Conservation (phyloP, 2,113 vertebrate species). For the Cynocephalus volans region DNA sequence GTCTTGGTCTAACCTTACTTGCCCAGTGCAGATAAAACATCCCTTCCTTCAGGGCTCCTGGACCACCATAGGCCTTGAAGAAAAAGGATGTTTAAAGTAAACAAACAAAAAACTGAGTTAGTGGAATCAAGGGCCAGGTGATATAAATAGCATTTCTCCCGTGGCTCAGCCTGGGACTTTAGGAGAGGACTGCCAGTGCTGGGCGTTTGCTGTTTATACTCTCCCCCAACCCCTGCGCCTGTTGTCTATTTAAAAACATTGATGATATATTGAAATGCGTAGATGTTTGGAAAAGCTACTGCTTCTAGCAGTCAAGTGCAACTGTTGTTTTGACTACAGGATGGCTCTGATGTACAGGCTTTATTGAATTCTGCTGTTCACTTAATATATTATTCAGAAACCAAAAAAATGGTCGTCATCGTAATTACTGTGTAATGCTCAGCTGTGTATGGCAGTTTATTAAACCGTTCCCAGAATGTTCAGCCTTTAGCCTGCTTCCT, state of each 20-base stretch:
- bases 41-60: background rate
- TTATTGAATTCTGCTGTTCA: rapidly evolving
- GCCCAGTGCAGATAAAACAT: background rate
- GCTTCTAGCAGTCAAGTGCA: background rate
- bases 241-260: background rate
- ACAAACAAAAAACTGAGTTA: background rate
- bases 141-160: background rate
- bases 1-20: background rate
- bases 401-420: rapidly evolving
- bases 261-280: rapidly evolving
- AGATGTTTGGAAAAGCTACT: background rate
- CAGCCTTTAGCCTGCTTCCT: rapidly evolving
- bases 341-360: rapidly evolving
- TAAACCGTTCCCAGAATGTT: background rate
- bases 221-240: too few relatives aligned
- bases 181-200: background rate
- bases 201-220: background rate
- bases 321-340: too few relatives aligned
- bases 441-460: background rate
- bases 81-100: background rate
- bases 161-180: too few relatives aligned
- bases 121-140: background rate
- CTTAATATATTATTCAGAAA: rapidly evolving
- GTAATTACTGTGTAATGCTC: rapidly evolving
- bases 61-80: background rate